These are phyloP conservation scores for Gnathonemus longibarbis DNA, from an alignment of 2,113 vertebrate species.

Conservation along the genomic window DNA sequence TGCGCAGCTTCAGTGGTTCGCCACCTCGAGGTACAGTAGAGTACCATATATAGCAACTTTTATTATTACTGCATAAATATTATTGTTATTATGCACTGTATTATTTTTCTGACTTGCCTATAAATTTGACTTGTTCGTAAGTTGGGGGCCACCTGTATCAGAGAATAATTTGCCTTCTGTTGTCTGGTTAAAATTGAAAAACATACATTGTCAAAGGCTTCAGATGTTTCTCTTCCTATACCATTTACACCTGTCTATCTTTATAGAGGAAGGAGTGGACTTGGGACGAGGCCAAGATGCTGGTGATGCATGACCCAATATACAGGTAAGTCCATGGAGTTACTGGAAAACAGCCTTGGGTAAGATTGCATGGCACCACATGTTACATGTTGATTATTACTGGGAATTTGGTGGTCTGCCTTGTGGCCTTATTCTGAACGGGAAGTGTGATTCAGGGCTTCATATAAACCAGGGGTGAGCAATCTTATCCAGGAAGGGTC, in stretches of 20 bases:
- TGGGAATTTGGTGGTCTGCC: background rate
- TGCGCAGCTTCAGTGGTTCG: background rate
- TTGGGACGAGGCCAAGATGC: slow-evolving; percentile 73
- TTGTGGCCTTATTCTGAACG: background rate
- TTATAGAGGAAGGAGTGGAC: slow-evolving; percentile 75
- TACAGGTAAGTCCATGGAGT: slow-evolving; percentile 58
- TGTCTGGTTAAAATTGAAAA: background rate
- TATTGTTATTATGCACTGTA: background rate
- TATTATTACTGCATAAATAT: background rate
- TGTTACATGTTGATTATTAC: background rate
- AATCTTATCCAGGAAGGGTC: background rate
- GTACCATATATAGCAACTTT: background rate
- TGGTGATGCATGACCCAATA: slow-evolving; percentile 73
- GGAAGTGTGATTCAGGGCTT: background rate
- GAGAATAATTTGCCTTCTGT: background rate
- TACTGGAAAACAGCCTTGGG: background rate
- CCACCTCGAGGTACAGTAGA: background rate
- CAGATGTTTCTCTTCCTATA: background rate
- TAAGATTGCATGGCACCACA: background rate
- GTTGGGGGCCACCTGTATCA: background rate
- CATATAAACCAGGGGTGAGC: background rate
- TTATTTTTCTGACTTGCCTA: background rate
- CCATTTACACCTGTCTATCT: background rate
- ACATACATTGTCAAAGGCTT: background rate
- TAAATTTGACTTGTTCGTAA: background rate